phyloP scores from a whole-genome alignment of 2,113 vertebrate genomes.

The Candoia aspera region DNA sequence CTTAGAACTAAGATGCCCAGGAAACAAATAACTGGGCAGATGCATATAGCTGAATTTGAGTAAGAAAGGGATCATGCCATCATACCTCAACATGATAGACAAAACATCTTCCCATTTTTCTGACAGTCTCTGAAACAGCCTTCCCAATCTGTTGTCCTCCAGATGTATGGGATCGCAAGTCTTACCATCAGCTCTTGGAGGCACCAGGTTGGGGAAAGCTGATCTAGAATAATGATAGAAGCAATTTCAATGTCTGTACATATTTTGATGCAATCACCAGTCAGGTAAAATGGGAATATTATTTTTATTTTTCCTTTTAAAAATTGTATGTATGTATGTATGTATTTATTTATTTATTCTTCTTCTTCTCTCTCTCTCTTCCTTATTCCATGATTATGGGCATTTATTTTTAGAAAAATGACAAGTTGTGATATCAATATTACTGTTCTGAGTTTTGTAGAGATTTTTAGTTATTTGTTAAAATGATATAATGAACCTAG shows the following conservation, averaged over 20 bases:
- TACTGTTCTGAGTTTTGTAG: not conserved
- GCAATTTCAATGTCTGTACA: not conserved
- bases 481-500: not conserved
- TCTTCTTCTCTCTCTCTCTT: not conserved
- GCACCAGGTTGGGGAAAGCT: not conserved
- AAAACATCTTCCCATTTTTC: not conserved
- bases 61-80: not conserved
- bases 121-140: not conserved
- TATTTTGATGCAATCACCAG: not conserved
- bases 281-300: not conserved
- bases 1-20: not conserved
- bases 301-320: not conserved
- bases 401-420: not conserved
- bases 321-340: not conserved
- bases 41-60: not conserved
- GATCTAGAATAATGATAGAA: not conserved
- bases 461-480: not conserved
- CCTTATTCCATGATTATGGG: not conserved
- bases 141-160: not conserved
- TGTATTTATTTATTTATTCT: too few relatives aligned
- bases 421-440: not conserved
- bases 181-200: not conserved
- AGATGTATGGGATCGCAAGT: not conserved
- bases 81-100: not conserved
- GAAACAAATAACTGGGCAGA: slow-evolving; percentile 21